These are phyloP conservation scores for Brotula barbata DNA, from an alignment of 2,797 vertebrate species.

Conservation along the genomic window DNA sequence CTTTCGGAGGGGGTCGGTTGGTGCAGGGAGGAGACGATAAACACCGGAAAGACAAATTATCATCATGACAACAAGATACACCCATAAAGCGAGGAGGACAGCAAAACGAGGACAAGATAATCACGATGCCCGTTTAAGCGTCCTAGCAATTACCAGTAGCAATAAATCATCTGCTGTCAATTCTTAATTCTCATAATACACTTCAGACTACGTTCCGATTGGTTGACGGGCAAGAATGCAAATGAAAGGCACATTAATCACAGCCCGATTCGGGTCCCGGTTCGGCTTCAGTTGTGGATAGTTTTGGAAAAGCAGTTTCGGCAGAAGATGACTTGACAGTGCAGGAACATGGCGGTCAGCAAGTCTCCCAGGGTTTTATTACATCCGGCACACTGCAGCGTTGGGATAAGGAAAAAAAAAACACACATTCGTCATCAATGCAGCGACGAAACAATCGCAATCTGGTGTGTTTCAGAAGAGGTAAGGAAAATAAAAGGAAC, in stretches of 20 bases:
- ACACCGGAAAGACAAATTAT: no score
- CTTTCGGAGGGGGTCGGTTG: no score
- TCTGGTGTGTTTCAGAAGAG: no score
- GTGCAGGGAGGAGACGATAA: no score
- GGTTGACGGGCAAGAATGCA: slow-evolving; percentile 10
- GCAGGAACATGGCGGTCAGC: slow-evolving; percentile 58
- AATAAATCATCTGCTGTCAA: not conserved
- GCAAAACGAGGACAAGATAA: no score
- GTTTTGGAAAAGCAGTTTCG: slow-evolving; percentile 56
- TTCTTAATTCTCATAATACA: slow-evolving; percentile 22
- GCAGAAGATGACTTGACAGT: slow-evolving; percentile 61
- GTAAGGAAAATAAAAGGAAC: no score
- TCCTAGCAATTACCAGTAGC: not conserved
- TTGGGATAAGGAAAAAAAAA: no score
- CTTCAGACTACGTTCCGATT: no score
- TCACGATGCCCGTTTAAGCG: slow-evolving; percentile 20
- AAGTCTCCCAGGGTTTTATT: slow-evolving; percentile 61
- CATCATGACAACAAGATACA: no score
- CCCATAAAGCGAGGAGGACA: no score
- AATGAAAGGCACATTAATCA: slow-evolving; percentile 40
- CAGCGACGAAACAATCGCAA: not conserved
- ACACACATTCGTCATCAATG: slow-evolving; percentile 23
- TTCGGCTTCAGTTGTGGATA: slow-evolving; percentile 25
- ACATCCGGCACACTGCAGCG: slow-evolving; percentile 68
- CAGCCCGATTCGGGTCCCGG: slow-evolving; percentile 16